Percentiles rank a stretch among this genome's conserved stretches.
These are phyloP conservation scores for Oasisia sp. DNA, from an alignment of 2,888 invertebrate species.

Conservation along the genomic window DNA sequence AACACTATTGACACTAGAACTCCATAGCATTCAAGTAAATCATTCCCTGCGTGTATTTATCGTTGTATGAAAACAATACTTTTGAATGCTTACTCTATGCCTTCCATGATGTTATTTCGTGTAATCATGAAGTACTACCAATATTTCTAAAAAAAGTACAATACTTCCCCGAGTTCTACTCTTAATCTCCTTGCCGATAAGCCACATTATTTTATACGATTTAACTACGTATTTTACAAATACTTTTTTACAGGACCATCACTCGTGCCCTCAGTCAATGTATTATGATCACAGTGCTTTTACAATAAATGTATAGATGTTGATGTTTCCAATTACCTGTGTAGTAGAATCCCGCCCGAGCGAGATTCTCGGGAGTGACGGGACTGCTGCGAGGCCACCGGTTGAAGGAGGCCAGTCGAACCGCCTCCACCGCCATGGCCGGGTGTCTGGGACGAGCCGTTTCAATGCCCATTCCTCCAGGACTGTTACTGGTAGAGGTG, in stretches of 20 bases:
- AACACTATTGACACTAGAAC: too few species aligned
- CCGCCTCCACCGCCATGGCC: constrained; percentile 12
- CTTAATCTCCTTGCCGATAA: too few species aligned
- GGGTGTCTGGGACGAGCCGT: neutral
- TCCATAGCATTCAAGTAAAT: too few species aligned
- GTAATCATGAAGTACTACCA: too few species aligned
- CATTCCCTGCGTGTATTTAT: too few species aligned
- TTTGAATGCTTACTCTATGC: too few species aligned
- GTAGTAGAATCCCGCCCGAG: neutral
- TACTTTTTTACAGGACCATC: neutral
- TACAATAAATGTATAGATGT: neutral
- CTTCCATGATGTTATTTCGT: too few species aligned
- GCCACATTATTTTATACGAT: too few species aligned
- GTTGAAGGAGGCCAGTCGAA: neutral
- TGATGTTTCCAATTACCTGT: neutral
- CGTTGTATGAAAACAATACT: too few species aligned
- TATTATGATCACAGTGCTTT: neutral
- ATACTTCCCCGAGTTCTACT: too few species aligned
- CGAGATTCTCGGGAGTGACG: neutral
- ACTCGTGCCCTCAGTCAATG: neutral
- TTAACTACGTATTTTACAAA: neutral
- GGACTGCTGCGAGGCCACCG: neutral
- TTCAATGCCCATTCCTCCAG: neutral
- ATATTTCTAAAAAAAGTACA: too few species aligned
- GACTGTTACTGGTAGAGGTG: neutral